Base-by-base conservation (phyloP, 2,888 invertebrate species). In the Napeogenes inachia region DNA sequence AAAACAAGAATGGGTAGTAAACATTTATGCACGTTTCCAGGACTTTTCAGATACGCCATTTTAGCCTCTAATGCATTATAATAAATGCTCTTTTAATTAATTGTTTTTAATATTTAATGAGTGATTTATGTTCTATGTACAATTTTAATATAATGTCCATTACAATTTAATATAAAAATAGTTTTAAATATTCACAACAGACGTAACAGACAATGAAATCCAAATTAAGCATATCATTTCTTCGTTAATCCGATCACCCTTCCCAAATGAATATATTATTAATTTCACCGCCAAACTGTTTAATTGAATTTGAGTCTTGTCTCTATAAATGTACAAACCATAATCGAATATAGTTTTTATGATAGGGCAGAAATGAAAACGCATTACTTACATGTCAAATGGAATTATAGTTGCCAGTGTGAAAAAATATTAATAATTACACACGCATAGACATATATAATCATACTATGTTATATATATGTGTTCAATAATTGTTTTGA, bases 1-100 rank as follows among this genome's bases (percentile, higher is more conserved):
- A 87, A 79, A 80, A 79, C 82, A 87, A 88, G 89, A 89, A 89
- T 87, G 86, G 87, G 86, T 81, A 80, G 86, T 89, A 85, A 89
- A 87, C 76, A 82, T 86, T 85, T 84, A 85, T 82, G 76, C 78
- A 78, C 82, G 81, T 73, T 86, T 38, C 50, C 58, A 66, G 59
- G 55, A 57, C 62, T 58, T 64, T 54, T n/a, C 5, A 5, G 4
- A 13, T 2, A 54, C 4, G 5, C 46, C 32, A 32, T 55, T 60
- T 6, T 46, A 79, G 77, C 70, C 75, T 74, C 70, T 73, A 71
- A 75, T 77, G 77, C 82, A 80, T 82, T 4, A 13, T 12, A 45
- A 55, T 55, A 60, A 60, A 13, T 21, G 21, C 21, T 21, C 21
- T 21, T 21, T 54, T n/a, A 35, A n/a, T 38, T 38, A 8, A 38